phyloP scores from a whole-genome alignment of 2,888 invertebrate genomes.

The Eupithecia exiguata region DNA sequence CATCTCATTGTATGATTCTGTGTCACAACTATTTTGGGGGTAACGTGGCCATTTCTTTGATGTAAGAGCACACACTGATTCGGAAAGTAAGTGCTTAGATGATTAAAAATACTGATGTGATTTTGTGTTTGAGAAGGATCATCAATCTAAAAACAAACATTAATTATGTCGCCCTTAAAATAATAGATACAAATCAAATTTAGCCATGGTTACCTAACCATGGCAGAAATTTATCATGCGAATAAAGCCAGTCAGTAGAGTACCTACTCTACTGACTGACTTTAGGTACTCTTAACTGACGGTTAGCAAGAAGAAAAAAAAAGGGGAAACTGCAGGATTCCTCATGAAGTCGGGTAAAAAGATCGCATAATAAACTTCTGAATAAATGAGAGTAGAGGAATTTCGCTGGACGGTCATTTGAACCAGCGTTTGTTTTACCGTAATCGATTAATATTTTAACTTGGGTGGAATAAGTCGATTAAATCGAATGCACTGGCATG shows the following conservation, averaged over 20 bases:
- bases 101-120: neutral
- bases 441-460: neutral
- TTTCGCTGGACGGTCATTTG: neutral
- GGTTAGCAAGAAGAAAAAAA: neutral
- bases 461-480: neutral
- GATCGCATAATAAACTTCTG: neutral
- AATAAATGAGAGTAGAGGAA: neutral
- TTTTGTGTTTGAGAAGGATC: neutral
- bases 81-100: neutral
- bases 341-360: neutral
- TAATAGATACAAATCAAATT: neutral
- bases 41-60: slow-evolving; percentile 17
- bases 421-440: neutral
- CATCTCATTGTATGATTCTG: slow-evolving; percentile 12
- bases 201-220: too few relatives aligned
- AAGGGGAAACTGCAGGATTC: neutral
- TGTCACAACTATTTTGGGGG: slow-evolving; percentile 1
- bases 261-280: too few relatives aligned
- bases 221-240: too few relatives aligned
- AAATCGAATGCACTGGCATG: neutral
- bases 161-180: neutral
- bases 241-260: too few relatives aligned
- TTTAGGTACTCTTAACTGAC: neutral
- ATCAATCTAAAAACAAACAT: neutral
- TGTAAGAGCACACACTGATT: neutral